Evolutionary conservation across 2,888 invertebrate species (phyloP), one percentile per base, ranked within the genome.

Genomic region (Stratiomys singularior): DNA sequence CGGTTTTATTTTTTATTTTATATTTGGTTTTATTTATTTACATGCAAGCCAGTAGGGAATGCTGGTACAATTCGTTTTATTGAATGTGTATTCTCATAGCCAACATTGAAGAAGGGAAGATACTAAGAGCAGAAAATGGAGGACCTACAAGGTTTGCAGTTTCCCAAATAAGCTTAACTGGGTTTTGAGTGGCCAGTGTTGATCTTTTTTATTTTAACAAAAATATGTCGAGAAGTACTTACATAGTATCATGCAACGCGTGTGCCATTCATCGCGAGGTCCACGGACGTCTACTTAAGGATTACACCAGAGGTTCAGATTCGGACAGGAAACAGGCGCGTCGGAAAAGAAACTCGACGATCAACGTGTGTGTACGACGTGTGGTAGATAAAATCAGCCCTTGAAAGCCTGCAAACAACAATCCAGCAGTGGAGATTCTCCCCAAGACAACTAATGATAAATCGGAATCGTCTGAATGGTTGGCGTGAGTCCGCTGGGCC

Each of bases 191-290:
- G n/a, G n/a, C n/a, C n/a, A n/a, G n/a, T n/a, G n/a, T n/a, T n/a
- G n/a, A n/a, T n/a, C n/a, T n/a, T n/a, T n/a, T n/a, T n/a, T n/a
- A n/a, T n/a, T 37, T 37, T 5, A 37, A 37, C 7, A 5, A 18
- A 52, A 52, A 52, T 4, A 4, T 18, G 52, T 18, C n/a, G 0
- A n/a, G 25, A 15, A n/a, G 2, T 67, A 79, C 79, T 79, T 76
- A 79, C 79, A 78, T 71, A 78, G 64, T 72, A 77, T 37, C 56
- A 77, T 37, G 66, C 67, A 79, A 77, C 77, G 77, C 79, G 77
- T 79, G 77, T 69, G 76, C 79, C 79, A 27, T 56, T 72, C 76
- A 78, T 79, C 25, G 30, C 74, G 28, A 18, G 52, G 11, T 7
- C 60, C 5, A 23, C 25, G 18, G 28, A 23, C 64, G 37, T 76